Base-by-base conservation (phyloP, 2,888 invertebrate genomes). In the Morinoia aosen region DNA sequence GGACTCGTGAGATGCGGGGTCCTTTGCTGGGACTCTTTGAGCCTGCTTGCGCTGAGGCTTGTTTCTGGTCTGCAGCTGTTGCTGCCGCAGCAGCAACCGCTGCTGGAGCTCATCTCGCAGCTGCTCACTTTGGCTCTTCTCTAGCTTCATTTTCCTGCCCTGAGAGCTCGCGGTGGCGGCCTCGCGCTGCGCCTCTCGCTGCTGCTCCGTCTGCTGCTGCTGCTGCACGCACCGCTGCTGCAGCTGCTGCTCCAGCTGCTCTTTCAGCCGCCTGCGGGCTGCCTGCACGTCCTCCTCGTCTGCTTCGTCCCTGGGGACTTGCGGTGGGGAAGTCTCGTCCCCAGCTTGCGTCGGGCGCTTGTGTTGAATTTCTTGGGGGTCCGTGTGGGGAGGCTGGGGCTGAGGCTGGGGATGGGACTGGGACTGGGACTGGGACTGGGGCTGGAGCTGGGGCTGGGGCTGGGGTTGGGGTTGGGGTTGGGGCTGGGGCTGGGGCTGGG, bases 101-200 rank as follows among this genome's bases (percentile, higher is more conserved):
- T 91, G 95, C 64, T 95, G 90, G 39, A 95, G 90, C 48, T 95
- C 95, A 25, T 95, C 95, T 61, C 64, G 76, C 88, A 95, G 95
- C 64, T 94, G 88, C 57, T 88, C 88, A 58, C 91, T 91, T 61
- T 94, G 94, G 14, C 94, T 64, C 57, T 88, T 90, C 96, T 96
- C 57, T 95, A 95, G 88, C 96, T 95, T 95, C 95, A 95, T 12
- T 95, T 96, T 95, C 96, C 96, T 39, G 96, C 95, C 58, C 95
- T 96, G 95, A 96, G 95, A 91, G 96, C 95, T 95, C 95, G 96
- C 96, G 95, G 96, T 61, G 12, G 58, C 58, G 91, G 64, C 64
- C 58, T 0, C 5, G 25, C 5, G 39, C 40, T 16, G 56, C 58
- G 39, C n/a, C 40, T 95, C 33, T 7, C 14, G 57, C 95, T 58